Evolutionary conservation across 2,113 vertebrate genomes (phyloP).

Genomic region (Emydocephalus ijimae): DNA sequence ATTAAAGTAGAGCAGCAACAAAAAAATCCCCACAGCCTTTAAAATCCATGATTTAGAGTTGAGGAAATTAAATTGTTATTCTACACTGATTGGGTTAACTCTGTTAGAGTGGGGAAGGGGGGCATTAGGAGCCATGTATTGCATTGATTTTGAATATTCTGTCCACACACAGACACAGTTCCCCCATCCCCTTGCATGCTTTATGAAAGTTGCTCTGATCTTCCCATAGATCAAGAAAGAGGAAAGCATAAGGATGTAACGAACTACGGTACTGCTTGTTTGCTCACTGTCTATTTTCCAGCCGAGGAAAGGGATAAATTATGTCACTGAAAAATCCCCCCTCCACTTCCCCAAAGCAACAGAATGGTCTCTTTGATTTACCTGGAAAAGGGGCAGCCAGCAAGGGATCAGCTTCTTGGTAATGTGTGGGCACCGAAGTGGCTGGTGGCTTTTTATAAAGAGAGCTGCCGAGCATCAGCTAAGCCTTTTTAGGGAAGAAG

Average conservation of each 20-base stretch:
- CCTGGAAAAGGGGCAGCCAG: neutral
- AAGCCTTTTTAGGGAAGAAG: constrained; percentile 27
- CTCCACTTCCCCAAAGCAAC: neutral
- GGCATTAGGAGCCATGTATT: neutral
- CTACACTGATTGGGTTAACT: no score
- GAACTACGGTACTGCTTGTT: neutral
- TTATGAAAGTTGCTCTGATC: neutral
- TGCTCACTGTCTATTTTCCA: neutral
- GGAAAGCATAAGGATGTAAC: neutral
- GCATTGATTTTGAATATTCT: neutral
- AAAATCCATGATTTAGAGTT: neutral
- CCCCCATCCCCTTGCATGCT: neutral
- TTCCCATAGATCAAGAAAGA: neutral
- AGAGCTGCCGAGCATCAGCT: neutral
- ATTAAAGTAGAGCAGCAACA: neutral
- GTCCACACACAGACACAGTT: neutral
- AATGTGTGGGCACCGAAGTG: neutral
- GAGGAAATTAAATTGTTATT: neutral
- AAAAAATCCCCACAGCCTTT: neutral
- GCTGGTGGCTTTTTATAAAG: constrained; percentile 19
- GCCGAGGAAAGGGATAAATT: neutral
- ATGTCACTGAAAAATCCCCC: no score
- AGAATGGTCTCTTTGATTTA: neutral
- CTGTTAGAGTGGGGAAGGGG: neutral
- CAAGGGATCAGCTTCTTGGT: neutral